These are phyloP conservation scores for Brachionus angularis DNA, from an alignment of 1,140 invertebrate species.

Conservation along the genomic window DNA sequence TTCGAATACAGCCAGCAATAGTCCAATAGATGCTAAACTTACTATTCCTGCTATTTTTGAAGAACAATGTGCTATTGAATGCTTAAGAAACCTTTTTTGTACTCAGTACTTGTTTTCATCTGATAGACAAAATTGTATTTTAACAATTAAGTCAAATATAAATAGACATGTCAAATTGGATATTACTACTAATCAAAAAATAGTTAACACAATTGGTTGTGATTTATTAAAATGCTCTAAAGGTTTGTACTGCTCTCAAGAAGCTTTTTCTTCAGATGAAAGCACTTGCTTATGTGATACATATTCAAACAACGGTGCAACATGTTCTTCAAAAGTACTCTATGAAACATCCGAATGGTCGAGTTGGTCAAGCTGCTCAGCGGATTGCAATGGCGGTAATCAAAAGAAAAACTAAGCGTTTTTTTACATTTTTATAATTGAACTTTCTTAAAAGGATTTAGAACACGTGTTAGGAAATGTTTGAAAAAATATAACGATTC, in stretches of 20 bases:
- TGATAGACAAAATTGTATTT: neutral
- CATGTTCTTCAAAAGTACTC: neutral
- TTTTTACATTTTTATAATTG: no score
- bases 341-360: constrained; percentile 62
- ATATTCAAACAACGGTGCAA: neutral
- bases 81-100: constrained; percentile 30
- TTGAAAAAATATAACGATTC: neutral
- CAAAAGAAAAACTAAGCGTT: constrained; percentile 71
- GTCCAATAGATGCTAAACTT: no score
- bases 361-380: constrained; percentile 74
- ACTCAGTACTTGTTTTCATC: neutral
- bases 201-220: constrained; percentile 10
- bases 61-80: constrained; percentile 41
- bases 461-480: neutral
- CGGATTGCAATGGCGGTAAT: constrained; percentile 79
- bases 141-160: constrained; percentile 11
- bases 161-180: neutral
- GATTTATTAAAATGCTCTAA: constrained; percentile 1
- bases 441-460: constrained; percentile 4
- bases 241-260: constrained; percentile 8
- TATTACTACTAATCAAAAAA: neutral
- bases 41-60: constrained; percentile 38
- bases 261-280: neutral
- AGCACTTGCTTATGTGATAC: constrained; percentile 15
- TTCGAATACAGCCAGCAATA: no score